Evolutionary conservation across 2,888 invertebrate genomes (phyloP).

Genomic region (Petrolisthes manimaculis): DNA sequence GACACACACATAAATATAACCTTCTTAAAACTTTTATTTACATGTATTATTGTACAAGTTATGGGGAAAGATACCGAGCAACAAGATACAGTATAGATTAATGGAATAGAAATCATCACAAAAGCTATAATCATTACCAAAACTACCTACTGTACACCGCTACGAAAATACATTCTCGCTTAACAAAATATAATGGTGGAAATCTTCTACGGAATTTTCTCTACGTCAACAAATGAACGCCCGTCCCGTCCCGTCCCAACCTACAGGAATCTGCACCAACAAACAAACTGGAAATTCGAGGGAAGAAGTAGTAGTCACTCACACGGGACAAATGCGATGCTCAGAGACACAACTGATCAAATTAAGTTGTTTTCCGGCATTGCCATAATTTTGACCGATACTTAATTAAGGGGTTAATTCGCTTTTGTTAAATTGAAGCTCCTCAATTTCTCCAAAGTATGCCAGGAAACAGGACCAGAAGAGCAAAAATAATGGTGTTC

Average conservation of each 20-base stretch:
- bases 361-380: no score
- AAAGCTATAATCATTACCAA: background rate
- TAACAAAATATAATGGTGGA: background rate
- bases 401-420: no score
- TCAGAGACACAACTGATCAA: no score
- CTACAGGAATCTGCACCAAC: background rate
- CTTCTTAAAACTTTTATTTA: conserved; percentile 10
- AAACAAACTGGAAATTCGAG: background rate
- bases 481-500: no score
- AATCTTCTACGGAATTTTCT: background rate
- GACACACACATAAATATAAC: background rate
- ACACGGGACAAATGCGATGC: no score
- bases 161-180: conserved; percentile 1
- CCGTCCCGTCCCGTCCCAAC: background rate
- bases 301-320: no score
- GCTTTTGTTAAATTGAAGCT: no score
- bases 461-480: no score
- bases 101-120: conserved; percentile 13
- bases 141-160: background rate
- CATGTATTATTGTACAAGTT: background rate
- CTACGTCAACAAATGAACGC: background rate
- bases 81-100: background rate
- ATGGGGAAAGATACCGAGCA: background rate
- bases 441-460: no score
- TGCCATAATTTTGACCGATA: no score